Base-by-base conservation (phyloP, 2,888 invertebrate species). In the Dryobota labecula region DNA sequence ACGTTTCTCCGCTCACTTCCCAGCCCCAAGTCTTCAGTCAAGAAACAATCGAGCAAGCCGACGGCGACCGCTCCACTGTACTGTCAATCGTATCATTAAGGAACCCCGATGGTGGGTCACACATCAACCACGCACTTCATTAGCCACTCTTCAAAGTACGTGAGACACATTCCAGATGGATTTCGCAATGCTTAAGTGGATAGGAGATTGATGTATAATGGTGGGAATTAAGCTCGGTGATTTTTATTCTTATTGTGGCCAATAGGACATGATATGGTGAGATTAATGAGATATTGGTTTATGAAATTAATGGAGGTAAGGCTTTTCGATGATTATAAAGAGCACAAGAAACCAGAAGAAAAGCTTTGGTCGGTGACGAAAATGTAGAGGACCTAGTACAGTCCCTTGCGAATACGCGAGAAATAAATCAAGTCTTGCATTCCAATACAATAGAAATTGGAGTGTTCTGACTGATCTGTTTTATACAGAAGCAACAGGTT, bases 71-170 rank as follows among this genome's bases (percentile, higher is more conserved):
- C 87, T 91, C 94, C 90, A 91, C 94, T 93, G 94, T 94, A 90
- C 95, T 95, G 95, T 94, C 95, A 95, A 93, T 95, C 94, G 93
- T 84, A 93, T 94, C 94, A 94, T 95, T 95, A 95, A 92, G 88
- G 89, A 84, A 85, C 88, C 86, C 86, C 88, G 82, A 84, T 83
- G 91, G 90, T 89, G 90, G 94, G 94, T 94, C 94, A 93, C 94
- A 92, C 91, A 92, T 94, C 95, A 93, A 88, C 90, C 88, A 88
- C 90, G 90, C 93, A 93, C 94, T 95, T 95, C 94, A 94, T 95
- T 95, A 95, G 90, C 90, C 92, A 90, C 92, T 91, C 90, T 90
- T 84, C 85, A 80, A 78, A 71, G 77, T 84, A 92, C 94, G 94
- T 93, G 94, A 93, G 92, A 92, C 92, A 92, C 94, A 94, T 94